These are phyloP conservation scores for Virgularia gustaviana DNA, from an alignment of 92 coral and sea anemone species.

Conservation along the genomic window DNA sequence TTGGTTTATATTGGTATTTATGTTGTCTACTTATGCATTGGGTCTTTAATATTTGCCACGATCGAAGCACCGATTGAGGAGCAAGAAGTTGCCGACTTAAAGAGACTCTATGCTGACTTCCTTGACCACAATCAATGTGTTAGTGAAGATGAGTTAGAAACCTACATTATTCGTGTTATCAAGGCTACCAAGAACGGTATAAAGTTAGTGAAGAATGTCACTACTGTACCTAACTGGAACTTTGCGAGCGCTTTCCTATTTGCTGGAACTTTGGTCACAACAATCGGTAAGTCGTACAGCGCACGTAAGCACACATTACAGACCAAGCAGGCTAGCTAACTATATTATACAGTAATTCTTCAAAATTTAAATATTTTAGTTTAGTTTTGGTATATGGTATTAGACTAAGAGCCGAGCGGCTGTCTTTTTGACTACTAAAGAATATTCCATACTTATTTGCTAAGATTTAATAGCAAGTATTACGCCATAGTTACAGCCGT, in stretches of 20 bases:
- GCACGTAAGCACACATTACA: neutral
- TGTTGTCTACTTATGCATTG: constrained; percentile 79
- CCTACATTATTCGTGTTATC: constrained; percentile 65
- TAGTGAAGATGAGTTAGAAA: constrained; percentile 67
- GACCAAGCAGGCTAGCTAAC: neutral
- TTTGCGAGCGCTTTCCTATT: constrained; percentile 93
- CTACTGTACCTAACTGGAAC: constrained; percentile 78
- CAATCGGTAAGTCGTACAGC: constrained; percentile 72
- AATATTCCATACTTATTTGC: no score
- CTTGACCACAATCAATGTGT: constrained; percentile 75
- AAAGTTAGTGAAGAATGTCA: constrained; percentile 63
- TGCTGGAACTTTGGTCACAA: constrained; percentile 91
- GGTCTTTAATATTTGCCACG: constrained; percentile 95
- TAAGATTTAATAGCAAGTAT: no score
- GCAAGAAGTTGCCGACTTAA: constrained; percentile 61
- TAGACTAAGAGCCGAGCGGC: no score
- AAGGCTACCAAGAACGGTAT: constrained; percentile 83
- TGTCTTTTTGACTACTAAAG: no score
- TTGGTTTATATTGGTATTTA: constrained; percentile 69
- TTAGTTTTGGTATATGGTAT: no score
- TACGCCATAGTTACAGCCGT: no score
- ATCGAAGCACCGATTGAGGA: constrained; percentile 92
- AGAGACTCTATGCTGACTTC: constrained; percentile 67
- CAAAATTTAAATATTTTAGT: no score
- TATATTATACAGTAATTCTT: no score